These are phyloP conservation scores for Blennius ocellaris DNA, from an alignment of 2,113 vertebrate genomes.

Conservation along the genomic window DNA sequence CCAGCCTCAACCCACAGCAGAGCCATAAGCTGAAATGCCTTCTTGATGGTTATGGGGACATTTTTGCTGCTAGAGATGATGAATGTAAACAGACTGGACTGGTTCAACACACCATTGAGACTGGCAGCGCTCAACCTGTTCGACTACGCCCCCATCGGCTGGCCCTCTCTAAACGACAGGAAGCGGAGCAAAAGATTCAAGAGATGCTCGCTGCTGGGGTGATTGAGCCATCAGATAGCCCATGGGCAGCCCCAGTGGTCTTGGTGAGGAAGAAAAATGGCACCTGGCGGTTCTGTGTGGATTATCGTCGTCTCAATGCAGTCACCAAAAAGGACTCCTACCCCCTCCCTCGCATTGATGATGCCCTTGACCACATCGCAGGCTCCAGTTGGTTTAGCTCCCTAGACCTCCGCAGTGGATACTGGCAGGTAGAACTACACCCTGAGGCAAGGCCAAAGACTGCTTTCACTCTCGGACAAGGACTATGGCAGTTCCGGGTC, in stretches of 20 bases:
- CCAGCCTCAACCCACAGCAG: not conserved
- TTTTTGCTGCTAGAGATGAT: not conserved
- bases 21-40: not conserved
- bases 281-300: not conserved
- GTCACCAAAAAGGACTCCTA: not conserved
- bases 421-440: not conserved
- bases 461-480: not conserved
- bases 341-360: not conserved
- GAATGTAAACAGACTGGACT: not conserved
- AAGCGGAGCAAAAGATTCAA: not conserved
- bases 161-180: not conserved
- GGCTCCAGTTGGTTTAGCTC: not conserved
- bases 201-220: not conserved
- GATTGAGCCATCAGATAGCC: not conserved
- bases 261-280: not conserved
- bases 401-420: not conserved
- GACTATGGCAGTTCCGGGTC: not conserved
- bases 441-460: not conserved
- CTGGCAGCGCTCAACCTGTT: too few species aligned
- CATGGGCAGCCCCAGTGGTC: not conserved
- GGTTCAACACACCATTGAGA: not conserved
- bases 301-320: not conserved
- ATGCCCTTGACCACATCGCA: not conserved
- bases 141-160: too few species aligned
- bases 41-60: not conserved